Percentiles rank a stretch among this genome's conserved stretches.
Evolutionary conservation across 2,797 vertebrate genomes (phyloP).

Genomic region (Tadarida brasiliensis): DNA sequence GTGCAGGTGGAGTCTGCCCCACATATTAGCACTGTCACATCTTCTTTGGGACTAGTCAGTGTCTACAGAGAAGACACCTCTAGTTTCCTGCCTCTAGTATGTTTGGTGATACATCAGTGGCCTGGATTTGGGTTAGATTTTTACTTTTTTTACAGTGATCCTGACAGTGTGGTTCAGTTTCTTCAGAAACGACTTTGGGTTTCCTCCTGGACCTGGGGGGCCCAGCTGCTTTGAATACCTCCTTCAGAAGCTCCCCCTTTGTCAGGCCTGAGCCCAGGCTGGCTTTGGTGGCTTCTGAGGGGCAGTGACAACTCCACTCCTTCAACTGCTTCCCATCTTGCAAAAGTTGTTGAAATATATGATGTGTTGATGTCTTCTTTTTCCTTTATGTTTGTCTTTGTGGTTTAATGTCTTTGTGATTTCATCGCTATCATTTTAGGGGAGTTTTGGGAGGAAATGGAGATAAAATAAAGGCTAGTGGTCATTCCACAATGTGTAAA

Average conservation of each 20-base stretch:
- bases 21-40: neutral
- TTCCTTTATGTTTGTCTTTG: conserved; percentile 25
- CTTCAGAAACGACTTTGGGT: conserved; percentile 51
- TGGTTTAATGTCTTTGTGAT: conserved; percentile 46
- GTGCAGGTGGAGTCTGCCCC: neutral
- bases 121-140: neutral
- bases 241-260: neutral
- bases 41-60: neutral
- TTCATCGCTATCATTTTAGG: conserved; percentile 23
- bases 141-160: neutral
- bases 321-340: neutral
- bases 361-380: neutral
- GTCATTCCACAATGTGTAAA: neutral
- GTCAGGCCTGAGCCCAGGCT: neutral
- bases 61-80: neutral
- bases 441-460: neutral
- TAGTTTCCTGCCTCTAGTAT: neutral
- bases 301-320: neutral
- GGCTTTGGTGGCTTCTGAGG: neutral
- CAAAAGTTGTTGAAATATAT: neutral
- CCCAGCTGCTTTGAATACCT: neutral
- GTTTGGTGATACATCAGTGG: neutral
- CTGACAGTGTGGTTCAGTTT: neutral
- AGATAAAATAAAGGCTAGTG: neutral
- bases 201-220: neutral